These are phyloP conservation scores for Neodon shergylaensis DNA, from an alignment of 2,113 vertebrate genomes.

Conservation along the genomic window DNA sequence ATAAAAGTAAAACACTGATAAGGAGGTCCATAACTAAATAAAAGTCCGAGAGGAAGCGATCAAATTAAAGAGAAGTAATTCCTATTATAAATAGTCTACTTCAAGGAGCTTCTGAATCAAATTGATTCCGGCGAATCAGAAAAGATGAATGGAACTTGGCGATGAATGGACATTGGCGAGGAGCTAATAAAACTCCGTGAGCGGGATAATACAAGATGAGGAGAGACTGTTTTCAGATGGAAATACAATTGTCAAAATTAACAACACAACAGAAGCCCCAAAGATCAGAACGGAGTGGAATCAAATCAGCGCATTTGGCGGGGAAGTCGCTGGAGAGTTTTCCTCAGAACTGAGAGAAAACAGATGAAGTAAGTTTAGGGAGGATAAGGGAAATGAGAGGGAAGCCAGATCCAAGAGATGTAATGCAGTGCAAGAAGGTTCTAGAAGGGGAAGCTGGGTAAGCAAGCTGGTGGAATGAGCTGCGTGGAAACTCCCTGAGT, in stretches of 20 bases:
- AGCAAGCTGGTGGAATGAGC: neutral
- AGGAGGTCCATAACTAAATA: neutral
- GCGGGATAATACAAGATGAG: neutral
- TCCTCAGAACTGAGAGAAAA: neutral
- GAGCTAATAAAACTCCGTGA: neutral
- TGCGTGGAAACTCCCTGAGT: neutral
- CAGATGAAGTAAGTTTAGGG: neutral
- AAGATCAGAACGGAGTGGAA: neutral
- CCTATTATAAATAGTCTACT: neutral
- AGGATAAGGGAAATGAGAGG: neutral
- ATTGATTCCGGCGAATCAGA: slow-evolving; percentile 18
- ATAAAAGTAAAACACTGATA: neutral
- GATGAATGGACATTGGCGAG: neutral
- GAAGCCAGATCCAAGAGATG: neutral
- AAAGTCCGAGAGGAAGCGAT: neutral
- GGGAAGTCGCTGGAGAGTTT: neutral
- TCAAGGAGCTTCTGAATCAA: neutral
- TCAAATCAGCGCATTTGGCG: neutral
- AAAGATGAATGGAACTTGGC: slow-evolving; percentile 14
- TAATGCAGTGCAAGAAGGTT: neutral
- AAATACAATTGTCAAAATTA: neutral
- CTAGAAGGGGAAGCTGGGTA: neutral
- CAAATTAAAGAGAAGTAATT: neutral
- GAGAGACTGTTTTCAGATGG: neutral
- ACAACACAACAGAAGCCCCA: neutral